Percentiles rank a stretch among this genome's conserved stretches.
These are phyloP conservation scores for Paratilapia polleni DNA, from an alignment of 2,113 vertebrate species.

Conservation along the genomic window DNA sequence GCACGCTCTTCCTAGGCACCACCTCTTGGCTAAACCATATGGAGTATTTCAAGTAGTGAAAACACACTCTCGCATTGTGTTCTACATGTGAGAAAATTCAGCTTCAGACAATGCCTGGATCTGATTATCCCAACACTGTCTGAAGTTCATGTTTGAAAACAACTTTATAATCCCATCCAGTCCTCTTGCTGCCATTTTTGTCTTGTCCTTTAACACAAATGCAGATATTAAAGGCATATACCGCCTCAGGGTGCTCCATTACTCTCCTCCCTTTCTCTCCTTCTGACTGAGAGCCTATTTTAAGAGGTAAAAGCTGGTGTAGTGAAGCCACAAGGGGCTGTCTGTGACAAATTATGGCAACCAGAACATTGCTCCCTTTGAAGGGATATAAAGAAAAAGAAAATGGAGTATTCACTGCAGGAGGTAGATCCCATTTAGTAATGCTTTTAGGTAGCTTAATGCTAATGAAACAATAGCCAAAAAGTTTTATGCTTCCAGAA, in stretches of 20 bases:
- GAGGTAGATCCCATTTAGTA: not conserved
- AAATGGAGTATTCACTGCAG: not conserved
- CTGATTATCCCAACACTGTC: not conserved
- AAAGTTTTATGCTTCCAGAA: not conserved
- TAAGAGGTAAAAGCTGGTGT: conserved; percentile 58
- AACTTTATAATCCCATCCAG: not conserved
- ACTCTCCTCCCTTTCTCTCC: conserved; percentile 35
- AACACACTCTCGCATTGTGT: not conserved
- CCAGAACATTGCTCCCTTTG: conserved; percentile 33
- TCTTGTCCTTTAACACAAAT: conserved; percentile 4
- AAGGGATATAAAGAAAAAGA: conserved; percentile 17
- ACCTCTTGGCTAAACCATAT: not conserved
- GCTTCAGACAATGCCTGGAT: not conserved
- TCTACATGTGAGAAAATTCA: not conserved
- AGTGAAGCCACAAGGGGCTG: conserved; percentile 45
- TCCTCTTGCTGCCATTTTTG: not conserved
- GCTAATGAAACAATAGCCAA: not conserved
- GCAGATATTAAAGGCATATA: conserved; percentile 30
- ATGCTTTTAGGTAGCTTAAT: not conserved
- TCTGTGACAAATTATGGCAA: conserved; percentile 48
- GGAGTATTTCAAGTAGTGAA: not conserved
- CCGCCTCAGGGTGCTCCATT: conserved; percentile 34
- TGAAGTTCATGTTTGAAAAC: not conserved
- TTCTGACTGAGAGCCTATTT: conserved; percentile 58
- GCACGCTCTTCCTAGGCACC: not conserved